These are phyloP conservation scores for Toxotes chatareus DNA, from an alignment of 2,113 vertebrate species.

Conservation along the genomic window DNA sequence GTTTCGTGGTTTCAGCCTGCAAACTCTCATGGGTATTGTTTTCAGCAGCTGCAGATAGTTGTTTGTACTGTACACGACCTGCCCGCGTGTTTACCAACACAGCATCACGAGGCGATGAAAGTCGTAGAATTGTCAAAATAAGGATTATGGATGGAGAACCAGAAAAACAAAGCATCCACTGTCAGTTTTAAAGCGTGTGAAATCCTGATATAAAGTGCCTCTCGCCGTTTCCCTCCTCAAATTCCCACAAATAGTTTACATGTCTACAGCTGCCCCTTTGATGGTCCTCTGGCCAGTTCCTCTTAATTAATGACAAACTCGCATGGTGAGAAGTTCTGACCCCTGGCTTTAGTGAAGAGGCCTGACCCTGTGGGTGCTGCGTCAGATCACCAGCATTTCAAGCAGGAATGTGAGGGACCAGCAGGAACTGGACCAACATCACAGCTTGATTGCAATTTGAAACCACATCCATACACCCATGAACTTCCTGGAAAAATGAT, in stretches of 20 bases:
- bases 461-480: too few relatives aligned
- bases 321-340: slow-evolving; percentile 50
- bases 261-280: slow-evolving; percentile 26
- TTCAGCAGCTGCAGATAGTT: not conserved
- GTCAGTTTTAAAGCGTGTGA: not conserved
- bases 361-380: slow-evolving; percentile 35
- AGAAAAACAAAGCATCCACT: not conserved
- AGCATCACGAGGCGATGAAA: too few relatives aligned
- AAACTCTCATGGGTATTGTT: not conserved
- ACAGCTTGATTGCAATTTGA: not conserved
- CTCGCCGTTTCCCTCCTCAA: too few relatives aligned
- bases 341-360: slow-evolving; percentile 67
- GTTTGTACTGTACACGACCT: not conserved
- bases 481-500: too few relatives aligned
- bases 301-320: slow-evolving; percentile 62
- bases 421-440: slow-evolving; percentile 46
- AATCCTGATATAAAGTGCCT: not conserved
- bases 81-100: not conserved
- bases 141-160: not conserved
- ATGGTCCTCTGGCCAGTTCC: slow-evolving; percentile 43
- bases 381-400: slow-evolving; percentile 43
- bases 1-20: too few relatives aligned
- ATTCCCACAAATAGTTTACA: slow-evolving; percentile 2
- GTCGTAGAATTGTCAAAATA: not conserved
- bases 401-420: slow-evolving; percentile 45